Conservation (phyloP, 1,140 invertebrate genomes). For the Pseudoatta argentina region DNA sequence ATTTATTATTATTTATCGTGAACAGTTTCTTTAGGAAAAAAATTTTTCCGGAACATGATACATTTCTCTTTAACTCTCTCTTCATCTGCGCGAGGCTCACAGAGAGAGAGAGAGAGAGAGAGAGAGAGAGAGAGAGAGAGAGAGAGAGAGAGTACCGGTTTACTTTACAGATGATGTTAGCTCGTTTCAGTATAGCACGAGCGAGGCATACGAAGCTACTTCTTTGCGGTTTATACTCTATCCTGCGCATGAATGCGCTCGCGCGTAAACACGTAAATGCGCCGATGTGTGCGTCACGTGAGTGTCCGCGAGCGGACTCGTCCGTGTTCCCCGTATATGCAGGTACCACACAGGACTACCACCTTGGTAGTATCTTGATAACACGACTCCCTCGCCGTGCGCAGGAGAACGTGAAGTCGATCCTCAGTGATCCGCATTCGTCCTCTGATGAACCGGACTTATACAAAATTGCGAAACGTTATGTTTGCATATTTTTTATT, state of each 20-base stretch:
- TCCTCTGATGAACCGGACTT: conserved; percentile 17
- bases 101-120: conserved; percentile 76
- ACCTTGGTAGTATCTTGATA: conserved; percentile 81
- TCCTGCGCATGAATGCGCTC: conserved; percentile 64
- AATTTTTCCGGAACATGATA: conserved; percentile 48
- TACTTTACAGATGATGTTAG: conserved; percentile 78
- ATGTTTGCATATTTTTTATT: background rate
- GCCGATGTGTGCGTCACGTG: conserved; percentile 18
- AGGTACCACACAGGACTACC: conserved; percentile 80
- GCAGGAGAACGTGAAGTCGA: conserved; percentile 65
- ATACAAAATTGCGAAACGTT: background rate
- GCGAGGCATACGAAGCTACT: conserved; percentile 80
- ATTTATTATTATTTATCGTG: background rate
- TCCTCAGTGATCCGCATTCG: conserved; percentile 80
- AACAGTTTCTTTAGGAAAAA: conserved; percentile 1
- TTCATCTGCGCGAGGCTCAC: conserved; percentile 48
- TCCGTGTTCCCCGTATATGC: conserved; percentile 54
- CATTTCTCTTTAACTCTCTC: conserved; percentile 24
- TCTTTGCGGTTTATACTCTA: conserved; percentile 75
- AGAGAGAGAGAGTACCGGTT: conserved; percentile 80
- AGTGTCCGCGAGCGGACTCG: conserved; percentile 50
- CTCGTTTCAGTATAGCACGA: conserved; percentile 76
- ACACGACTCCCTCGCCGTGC: conserved; percentile 71
- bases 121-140: too few relatives aligned
- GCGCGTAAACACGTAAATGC: conserved; percentile 10